phyloP scores from a whole-genome alignment of 2,113 vertebrate species.

The Gambusia affinis region DNA sequence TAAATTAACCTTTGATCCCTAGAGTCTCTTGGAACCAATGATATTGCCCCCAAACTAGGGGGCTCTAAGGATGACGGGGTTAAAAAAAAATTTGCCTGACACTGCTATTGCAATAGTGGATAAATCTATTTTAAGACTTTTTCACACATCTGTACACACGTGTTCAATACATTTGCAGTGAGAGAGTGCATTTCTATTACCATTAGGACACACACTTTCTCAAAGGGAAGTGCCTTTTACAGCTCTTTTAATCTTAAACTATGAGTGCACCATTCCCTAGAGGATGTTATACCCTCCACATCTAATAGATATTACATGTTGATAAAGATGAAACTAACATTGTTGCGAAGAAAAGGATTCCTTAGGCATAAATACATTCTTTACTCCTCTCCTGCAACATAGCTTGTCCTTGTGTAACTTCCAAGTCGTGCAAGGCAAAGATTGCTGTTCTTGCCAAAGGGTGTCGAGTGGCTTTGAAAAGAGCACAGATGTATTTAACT shows the following conservation, averaged over 20 bases:
- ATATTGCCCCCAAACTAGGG: no score
- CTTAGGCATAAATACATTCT: neutral
- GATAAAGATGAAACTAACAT: no score
- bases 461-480: slow-evolving; percentile 2
- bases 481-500: slow-evolving; percentile 2
- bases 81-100: no score
- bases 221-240: neutral
- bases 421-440: neutral
- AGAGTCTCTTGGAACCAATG: no score
- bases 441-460: slow-evolving; percentile 1
- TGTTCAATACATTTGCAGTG: neutral
- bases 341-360: no score
- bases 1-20: no score
- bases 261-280: neutral
- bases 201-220: neutral
- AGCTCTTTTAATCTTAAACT: neutral
- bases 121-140: neutral
- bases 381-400: neutral
- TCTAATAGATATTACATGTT: neutral
- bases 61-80: no score
- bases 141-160: neutral
- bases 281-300: neutral
- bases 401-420: neutral
- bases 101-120: no score
- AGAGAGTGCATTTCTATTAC: neutral